phyloP scores from a whole-genome alignment of 2,797 vertebrate species.

The Protonibea diacanthus region DNA sequence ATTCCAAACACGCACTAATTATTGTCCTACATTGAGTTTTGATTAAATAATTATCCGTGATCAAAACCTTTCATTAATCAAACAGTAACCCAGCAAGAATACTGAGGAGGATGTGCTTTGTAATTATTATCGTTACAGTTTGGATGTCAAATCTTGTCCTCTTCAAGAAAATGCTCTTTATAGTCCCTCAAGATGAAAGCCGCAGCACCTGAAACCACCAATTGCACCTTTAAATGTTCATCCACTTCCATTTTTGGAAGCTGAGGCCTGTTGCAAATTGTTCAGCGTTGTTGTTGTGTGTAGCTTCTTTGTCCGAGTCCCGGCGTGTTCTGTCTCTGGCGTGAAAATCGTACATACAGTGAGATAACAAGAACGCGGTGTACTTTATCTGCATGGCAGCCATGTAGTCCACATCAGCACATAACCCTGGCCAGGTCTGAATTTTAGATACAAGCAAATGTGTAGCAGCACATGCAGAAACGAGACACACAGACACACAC shows the following conservation, averaged over 20 bases:
- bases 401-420: slow-evolving; percentile 34
- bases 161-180: not conserved
- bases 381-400: slow-evolving; percentile 47
- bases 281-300: not conserved
- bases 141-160: not conserved
- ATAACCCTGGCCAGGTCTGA: slow-evolving; percentile 13
- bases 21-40: not conserved
- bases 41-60: not conserved
- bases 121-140: not conserved
- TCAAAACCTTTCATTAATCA: not conserved
- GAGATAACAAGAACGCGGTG: slow-evolving; percentile 46
- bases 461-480: slow-evolving; percentile 24
- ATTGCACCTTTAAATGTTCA: not conserved
- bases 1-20: too few species aligned
- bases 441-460: slow-evolving; percentile 16
- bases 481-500: slow-evolving; percentile 23
- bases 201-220: not conserved
- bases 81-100: not conserved
- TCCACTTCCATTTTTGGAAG: slow-evolving; percentile 23
- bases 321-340: slow-evolving; percentile 14
- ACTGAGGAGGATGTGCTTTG: not conserved
- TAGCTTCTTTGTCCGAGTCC: slow-evolving; percentile 16
- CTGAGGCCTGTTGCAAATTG: not conserved
- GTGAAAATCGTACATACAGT: slow-evolving; percentile 35
- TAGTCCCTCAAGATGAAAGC: too few species aligned